Evolutionary conservation across 2,113 vertebrate genomes (phyloP).

Genomic region (Oryzias celebensis): DNA sequence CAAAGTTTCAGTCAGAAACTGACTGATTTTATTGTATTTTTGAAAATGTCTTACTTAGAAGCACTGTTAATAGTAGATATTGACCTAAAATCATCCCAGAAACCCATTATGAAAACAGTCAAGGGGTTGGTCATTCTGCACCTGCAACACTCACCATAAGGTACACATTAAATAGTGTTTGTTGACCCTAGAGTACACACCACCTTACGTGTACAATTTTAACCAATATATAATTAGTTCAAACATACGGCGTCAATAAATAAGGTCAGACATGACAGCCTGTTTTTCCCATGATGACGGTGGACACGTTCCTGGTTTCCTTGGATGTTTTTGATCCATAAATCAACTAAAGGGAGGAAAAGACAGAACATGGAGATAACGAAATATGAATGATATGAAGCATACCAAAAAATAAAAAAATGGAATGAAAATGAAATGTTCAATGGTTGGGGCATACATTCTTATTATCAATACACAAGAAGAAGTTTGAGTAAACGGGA

Average conservation of each 20-base stretch:
- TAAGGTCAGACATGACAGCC: slow-evolving; percentile 67
- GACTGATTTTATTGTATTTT: slow-evolving; percentile 3
- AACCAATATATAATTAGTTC: slow-evolving; percentile 63
- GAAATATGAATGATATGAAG: slow-evolving; percentile 27
- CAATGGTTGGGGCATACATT: background rate
- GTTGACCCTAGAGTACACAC: slow-evolving; percentile 51
- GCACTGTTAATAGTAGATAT: slow-evolving; percentile 18
- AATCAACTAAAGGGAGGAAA: slow-evolving; percentile 88
- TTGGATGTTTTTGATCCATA: slow-evolving; percentile 80
- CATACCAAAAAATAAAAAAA: slow-evolving; percentile 18
- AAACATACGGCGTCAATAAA: slow-evolving; percentile 82
- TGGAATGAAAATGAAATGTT: slow-evolving; percentile 28
- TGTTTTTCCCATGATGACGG: slow-evolving; percentile 86
- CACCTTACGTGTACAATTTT: slow-evolving; percentile 37
- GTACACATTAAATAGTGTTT: slow-evolving; percentile 48
- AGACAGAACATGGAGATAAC: slow-evolving; percentile 70
- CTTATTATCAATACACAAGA: background rate
- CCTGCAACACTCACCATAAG: slow-evolving; percentile 57
- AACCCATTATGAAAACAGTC: slow-evolving; percentile 41
- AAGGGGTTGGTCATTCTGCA: slow-evolving; percentile 40
- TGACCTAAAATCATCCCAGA: slow-evolving; percentile 46
- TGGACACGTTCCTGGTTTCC: slow-evolving; percentile 85
- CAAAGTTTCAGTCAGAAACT: slow-evolving; percentile 26
- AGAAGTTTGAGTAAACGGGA: no score
- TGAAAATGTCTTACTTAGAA: slow-evolving; percentile 24